Percentiles rank a stretch among this genome's conserved stretches.
Conservation (phyloP, 2,888 invertebrate genomes). For the Pyrochroa serraticornis region DNA sequence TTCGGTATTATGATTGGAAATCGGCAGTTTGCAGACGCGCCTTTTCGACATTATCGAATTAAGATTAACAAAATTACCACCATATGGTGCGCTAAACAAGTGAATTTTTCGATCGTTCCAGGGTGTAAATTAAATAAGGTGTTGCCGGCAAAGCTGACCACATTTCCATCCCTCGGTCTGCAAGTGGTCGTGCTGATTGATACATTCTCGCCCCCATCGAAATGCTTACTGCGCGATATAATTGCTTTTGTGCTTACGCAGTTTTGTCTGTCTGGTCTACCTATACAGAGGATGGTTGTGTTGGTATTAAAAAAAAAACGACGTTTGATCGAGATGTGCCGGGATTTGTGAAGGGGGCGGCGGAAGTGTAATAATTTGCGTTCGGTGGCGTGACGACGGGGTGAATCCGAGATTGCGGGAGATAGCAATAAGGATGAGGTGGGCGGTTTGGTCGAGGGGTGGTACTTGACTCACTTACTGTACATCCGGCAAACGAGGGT, state of each 20-base stretch:
- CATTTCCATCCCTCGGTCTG: no score
- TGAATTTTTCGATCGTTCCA: conserved; percentile 2
- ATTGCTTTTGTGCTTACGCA: no score
- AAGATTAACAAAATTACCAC: conserved; percentile 7
- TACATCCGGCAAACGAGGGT: conserved; percentile 51
- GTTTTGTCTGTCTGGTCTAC: no score
- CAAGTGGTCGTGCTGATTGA: no score
- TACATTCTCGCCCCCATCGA: no score
- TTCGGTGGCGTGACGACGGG: conserved; percentile 47
- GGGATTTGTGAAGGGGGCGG: conserved; percentile 29
- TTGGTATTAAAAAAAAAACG: neutral
- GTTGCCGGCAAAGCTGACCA: no score
- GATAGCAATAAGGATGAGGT: conserved; percentile 22
- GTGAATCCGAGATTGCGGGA: conserved; percentile 50
- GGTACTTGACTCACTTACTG: conserved; percentile 53
- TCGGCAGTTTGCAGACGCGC: conserved; percentile 13
- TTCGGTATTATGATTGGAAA: conserved; percentile 24
- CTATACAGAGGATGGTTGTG: no score
- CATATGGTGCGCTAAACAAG: conserved; percentile 5
- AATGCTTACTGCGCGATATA: no score
- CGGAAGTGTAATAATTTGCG: conserved; percentile 54
- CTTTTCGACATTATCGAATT: conserved; percentile 6
- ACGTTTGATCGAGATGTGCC: conserved; percentile 34
- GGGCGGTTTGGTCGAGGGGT: conserved; percentile 33
- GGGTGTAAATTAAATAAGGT: no score